Evolutionary conservation across 1,140 invertebrate species (phyloP).

Genomic region (Drosophila aff.): DNA sequence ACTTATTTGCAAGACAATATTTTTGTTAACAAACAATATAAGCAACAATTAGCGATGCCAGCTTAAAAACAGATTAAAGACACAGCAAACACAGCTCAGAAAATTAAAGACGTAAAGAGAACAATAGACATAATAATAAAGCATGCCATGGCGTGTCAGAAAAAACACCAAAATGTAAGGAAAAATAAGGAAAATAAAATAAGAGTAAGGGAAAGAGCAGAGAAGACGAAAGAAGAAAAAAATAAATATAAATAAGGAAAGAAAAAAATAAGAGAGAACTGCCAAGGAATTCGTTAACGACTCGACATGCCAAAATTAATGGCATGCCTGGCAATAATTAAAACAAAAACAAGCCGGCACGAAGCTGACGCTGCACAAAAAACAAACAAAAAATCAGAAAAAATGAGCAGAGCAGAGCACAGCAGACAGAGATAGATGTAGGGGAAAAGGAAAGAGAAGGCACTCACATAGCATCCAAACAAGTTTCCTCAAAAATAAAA

Average conservation of each 20-base stretch:
- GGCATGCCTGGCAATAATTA: slow-evolving; percentile 84
- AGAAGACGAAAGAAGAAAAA: slow-evolving; percentile 22
- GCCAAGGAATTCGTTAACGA: slow-evolving; percentile 84
- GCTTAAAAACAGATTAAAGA: slow-evolving; percentile 42
- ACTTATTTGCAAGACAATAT: slow-evolving; percentile 36
- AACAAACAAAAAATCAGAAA: neutral
- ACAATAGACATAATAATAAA: slow-evolving; percentile 52
- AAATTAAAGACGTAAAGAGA: slow-evolving; percentile 47
- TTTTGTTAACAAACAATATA: slow-evolving; percentile 13
- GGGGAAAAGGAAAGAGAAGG: slow-evolving; percentile 21
- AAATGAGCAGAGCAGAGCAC: slow-evolving; percentile 16
- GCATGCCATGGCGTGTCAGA: slow-evolving; percentile 68
- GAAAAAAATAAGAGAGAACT: slow-evolving; percentile 43
- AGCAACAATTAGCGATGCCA: slow-evolving; percentile 40
- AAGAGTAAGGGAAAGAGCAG: slow-evolving; percentile 29
- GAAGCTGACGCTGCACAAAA: slow-evolving; percentile 48
- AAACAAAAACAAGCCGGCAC: slow-evolving; percentile 73
- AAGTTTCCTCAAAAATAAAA: slow-evolving; percentile 38
- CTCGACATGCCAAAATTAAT: slow-evolving; percentile 85
- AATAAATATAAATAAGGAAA: slow-evolving; percentile 19
- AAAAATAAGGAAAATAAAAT: slow-evolving; percentile 36
- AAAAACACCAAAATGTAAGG: slow-evolving; percentile 23
- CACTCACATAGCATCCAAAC: slow-evolving; percentile 40
- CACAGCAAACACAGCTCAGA: slow-evolving; percentile 8
- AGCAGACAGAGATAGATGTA: slow-evolving; percentile 20